These are phyloP conservation scores for Prionailurus viverrinus DNA, from an alignment of 2,113 vertebrate species.

Conservation along the genomic window DNA sequence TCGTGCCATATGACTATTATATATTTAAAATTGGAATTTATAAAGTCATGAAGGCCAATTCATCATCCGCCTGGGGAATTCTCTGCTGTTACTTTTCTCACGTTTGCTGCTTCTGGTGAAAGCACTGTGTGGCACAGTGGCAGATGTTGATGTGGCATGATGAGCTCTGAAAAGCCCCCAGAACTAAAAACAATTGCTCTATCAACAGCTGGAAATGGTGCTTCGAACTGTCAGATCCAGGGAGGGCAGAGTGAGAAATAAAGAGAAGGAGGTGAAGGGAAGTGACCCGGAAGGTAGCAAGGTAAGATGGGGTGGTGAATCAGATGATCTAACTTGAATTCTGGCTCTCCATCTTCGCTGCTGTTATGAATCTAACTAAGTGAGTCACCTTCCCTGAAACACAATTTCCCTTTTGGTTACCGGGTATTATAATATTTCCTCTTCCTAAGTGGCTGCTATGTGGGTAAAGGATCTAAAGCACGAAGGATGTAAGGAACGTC, in stretches of 20 bases:
- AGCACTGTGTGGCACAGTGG: not conserved
- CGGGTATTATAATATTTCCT: not conserved
- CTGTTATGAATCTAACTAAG: too few relatives aligned
- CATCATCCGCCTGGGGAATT: not conserved
- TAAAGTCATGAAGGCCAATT: not conserved
- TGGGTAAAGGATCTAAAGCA: not conserved
- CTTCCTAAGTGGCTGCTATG: not conserved
- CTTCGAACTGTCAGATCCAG: not conserved
- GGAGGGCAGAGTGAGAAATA: not conserved
- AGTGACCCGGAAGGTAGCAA: accelerated
- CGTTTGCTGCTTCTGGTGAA: not conserved
- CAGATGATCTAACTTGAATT: not conserved
- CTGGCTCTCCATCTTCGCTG: not conserved
- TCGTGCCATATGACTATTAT: not conserved
- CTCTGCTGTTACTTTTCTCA: not conserved
- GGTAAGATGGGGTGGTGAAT: not conserved
- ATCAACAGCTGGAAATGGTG: accelerated
- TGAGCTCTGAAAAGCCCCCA: not conserved
- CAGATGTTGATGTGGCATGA: not conserved
- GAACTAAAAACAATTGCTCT: not conserved
- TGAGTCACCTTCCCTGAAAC: not conserved
- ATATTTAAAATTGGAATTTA: not conserved
- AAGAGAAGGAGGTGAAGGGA: too few relatives aligned
- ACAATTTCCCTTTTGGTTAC: not conserved
- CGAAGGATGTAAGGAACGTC: not conserved